phyloP scores from a whole-genome alignment of 1,140 invertebrate genomes.

The Philotrypesis tridentata region DNA sequence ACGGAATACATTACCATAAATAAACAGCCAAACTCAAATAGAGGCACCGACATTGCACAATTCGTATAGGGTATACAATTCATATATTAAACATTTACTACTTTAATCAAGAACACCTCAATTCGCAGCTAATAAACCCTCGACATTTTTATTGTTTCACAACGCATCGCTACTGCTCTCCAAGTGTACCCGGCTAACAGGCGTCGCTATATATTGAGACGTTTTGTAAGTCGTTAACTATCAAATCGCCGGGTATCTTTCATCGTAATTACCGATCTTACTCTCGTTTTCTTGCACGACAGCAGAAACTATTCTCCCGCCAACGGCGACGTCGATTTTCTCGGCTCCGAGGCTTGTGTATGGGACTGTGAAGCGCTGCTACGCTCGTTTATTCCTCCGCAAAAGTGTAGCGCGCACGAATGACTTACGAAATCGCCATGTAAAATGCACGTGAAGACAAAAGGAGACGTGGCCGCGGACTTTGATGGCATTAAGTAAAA shows the following conservation, averaged over 20 bases:
- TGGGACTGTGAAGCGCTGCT: not conserved
- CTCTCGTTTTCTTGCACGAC: not conserved
- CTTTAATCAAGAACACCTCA: not conserved
- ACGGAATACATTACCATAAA: too few relatives aligned
- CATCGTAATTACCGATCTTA: constrained; percentile 8
- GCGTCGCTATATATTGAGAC: not conserved
- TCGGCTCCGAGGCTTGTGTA: not conserved
- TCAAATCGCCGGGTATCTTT: not conserved
- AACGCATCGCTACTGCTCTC: not conserved
- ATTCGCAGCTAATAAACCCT: not conserved
- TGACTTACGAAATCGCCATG: not conserved
- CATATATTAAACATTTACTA: not conserved
- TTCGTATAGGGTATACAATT: too few relatives aligned
- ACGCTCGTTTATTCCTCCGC: not conserved
- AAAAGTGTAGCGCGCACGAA: not conserved
- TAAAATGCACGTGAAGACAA: not conserved
- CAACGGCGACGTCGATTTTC: not conserved
- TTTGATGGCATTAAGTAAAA: not conserved
- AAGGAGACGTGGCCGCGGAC: not conserved
- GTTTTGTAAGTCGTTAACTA: constrained; percentile 19
- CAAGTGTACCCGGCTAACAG: not conserved
- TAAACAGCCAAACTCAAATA: too few relatives aligned
- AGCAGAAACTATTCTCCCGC: not conserved
- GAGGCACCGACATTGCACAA: too few relatives aligned
- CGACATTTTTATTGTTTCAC: not conserved